A percentile compares a stretch with the other conserved stretches of the same genome.
Conservation (phyloP, 2,888 invertebrate genomes). For the Clusia tigrina region DNA sequence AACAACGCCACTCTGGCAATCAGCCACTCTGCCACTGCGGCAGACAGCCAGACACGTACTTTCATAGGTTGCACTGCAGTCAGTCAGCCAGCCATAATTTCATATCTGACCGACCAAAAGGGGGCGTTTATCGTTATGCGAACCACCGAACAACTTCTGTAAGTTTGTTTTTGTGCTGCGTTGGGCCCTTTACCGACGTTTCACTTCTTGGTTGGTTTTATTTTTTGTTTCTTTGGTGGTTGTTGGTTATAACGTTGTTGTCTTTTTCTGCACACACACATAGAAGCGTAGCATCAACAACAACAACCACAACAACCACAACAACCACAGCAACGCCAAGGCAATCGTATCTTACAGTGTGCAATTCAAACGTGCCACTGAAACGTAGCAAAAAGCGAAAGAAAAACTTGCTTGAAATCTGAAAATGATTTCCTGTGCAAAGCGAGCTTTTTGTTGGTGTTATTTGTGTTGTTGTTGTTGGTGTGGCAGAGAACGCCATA, state of each 20-base stretch:
- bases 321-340: too few relatives aligned
- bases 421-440: constrained; percentile 25
- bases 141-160: constrained; percentile 58
- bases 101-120: constrained; percentile 49
- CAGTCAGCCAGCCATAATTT: constrained; percentile 54
- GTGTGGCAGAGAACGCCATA: too few relatives aligned
- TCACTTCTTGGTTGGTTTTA: not conserved
- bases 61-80: constrained; percentile 16
- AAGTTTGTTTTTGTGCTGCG: constrained; percentile 48
- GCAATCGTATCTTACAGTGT: constrained; percentile 31
- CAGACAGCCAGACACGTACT: too few relatives aligned
- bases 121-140: constrained; percentile 59
- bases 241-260: too few relatives aligned
- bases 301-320: too few relatives aligned
- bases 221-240: too few relatives aligned
- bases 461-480: constrained; percentile 22
- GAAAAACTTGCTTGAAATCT: constrained; percentile 15
- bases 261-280: too few relatives aligned
- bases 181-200: not conserved
- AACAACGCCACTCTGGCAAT: too few relatives aligned
- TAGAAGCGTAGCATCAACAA: too few relatives aligned
- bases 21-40: too few relatives aligned
- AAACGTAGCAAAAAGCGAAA: not conserved
- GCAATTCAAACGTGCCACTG: constrained; percentile 45
- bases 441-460: constrained; percentile 18